These are phyloP conservation scores for Microctenopoma steveboyesi DNA, from an alignment of 2,797 vertebrate species.

Conservation along the genomic window DNA sequence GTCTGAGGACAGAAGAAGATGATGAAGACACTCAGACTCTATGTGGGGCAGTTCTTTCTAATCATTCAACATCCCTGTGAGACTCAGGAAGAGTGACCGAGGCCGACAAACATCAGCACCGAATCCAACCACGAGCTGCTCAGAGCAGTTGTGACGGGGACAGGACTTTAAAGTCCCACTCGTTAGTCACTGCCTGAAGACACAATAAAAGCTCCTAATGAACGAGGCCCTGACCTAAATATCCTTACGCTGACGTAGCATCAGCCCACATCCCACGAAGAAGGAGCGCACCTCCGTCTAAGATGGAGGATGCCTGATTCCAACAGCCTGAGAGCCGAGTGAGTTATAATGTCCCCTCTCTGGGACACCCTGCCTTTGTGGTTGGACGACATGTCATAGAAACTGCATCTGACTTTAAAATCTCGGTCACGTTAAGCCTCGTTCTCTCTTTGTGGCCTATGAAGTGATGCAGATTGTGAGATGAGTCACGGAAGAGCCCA, in stretches of 20 bases:
- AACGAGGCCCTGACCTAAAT: conserved; percentile 32
- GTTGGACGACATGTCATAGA: background rate
- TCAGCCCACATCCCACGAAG: conserved; percentile 22
- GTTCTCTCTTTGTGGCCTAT: conserved; percentile 12
- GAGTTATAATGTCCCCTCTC: background rate
- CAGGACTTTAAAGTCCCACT: conserved; percentile 12
- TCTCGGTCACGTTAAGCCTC: background rate
- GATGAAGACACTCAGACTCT: conserved; percentile 9
- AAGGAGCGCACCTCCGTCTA: background rate
- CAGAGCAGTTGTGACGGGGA: conserved; percentile 30
- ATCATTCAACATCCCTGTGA: background rate
- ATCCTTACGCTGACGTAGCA: conserved; percentile 15
- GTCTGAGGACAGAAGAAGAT: conserved; percentile 59
- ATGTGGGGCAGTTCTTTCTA: too few species aligned
- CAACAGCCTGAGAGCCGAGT: background rate
- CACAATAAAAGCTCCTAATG: background rate
- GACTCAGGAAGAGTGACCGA: conserved; percentile 14
- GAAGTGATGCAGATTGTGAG: conserved; percentile 38
- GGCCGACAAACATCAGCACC: conserved; percentile 23
- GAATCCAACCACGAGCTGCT: conserved; percentile 5
- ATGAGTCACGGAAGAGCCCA: conserved; percentile 42
- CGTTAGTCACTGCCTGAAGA: conserved; percentile 44
- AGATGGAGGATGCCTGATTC: background rate
- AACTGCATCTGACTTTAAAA: conserved; percentile 10
- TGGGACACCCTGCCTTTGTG: background rate